Evolutionary conservation across 2,888 invertebrate species (phyloP).

Genomic region (Agrochola macilenta): DNA sequence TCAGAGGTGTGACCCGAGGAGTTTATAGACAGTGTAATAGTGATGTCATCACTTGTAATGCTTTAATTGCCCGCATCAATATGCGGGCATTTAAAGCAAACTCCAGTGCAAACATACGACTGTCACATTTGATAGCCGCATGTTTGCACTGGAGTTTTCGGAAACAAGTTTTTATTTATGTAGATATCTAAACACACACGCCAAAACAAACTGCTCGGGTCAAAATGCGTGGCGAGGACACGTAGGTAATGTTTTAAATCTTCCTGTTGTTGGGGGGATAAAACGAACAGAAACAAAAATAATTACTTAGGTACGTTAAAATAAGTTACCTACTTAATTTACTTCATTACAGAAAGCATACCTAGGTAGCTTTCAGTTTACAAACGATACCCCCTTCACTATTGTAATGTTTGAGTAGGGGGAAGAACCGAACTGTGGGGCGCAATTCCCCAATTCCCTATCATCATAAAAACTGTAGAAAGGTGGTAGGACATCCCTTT

Average conservation of each 20-base stretch:
- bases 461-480: background rate
- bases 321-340: too few relatives aligned
- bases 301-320: background rate
- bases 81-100: too few relatives aligned
- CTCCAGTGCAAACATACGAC: too few relatives aligned
- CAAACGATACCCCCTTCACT: background rate
- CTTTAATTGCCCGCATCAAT: background rate
- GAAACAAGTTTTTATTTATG: background rate
- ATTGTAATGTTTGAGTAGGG: background rate
- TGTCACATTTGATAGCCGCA: background rate
- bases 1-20: background rate
- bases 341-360: background rate
- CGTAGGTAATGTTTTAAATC: background rate
- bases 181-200: background rate
- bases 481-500: too few relatives aligned
- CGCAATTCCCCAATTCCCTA: background rate
- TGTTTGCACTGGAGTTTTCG: slow-evolving; percentile 4
- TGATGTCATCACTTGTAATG: background rate
- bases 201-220: background rate
- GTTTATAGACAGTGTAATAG: background rate
- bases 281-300: background rate
- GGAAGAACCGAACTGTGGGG: too few relatives aligned
- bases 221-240: background rate
- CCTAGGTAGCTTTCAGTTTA: background rate
- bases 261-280: background rate